A percentile compares a stretch with the other conserved stretches of the same genome.
phyloP scores from a whole-genome alignment of 1,140 invertebrate genomes.

The Nasonia longicornis region DNA sequence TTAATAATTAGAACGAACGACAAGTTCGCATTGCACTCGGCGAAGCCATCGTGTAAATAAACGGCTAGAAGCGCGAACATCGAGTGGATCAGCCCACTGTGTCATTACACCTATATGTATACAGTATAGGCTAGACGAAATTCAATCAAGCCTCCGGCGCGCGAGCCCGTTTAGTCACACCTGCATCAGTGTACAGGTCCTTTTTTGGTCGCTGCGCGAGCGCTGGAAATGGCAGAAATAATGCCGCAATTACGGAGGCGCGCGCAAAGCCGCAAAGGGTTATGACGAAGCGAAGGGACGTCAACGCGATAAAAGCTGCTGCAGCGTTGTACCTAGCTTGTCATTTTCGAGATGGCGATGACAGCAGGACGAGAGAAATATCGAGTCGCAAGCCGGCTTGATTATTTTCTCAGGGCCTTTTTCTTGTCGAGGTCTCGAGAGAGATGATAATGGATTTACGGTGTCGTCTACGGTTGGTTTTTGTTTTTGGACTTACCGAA shows the following conservation, averaged over 20 bases:
- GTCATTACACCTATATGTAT: no score
- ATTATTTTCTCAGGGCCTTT: background rate
- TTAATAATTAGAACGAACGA: no score
- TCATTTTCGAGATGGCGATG: background rate
- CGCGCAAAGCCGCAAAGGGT: background rate
- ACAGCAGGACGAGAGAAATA: background rate
- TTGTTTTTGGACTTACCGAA: no score
- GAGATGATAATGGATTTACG: no score
- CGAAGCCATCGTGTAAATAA: no score
- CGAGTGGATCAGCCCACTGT: no score
- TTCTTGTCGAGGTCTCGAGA: no score
- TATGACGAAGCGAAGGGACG: background rate
- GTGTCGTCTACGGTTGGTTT: no score
- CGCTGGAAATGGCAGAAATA: background rate
- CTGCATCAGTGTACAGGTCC: background rate
- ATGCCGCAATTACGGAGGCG: background rate
- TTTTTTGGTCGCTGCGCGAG: background rate
- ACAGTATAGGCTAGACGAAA: background rate
- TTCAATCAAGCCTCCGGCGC: background rate
- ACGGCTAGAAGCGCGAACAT: no score
- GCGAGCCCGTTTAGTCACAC: background rate
- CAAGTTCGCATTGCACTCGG: no score
- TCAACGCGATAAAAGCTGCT: background rate
- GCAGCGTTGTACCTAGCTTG: no score
- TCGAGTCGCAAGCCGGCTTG: background rate